Evolutionary conservation across 2,113 vertebrate genomes (phyloP).

Genomic region (Cathartes aura): DNA sequence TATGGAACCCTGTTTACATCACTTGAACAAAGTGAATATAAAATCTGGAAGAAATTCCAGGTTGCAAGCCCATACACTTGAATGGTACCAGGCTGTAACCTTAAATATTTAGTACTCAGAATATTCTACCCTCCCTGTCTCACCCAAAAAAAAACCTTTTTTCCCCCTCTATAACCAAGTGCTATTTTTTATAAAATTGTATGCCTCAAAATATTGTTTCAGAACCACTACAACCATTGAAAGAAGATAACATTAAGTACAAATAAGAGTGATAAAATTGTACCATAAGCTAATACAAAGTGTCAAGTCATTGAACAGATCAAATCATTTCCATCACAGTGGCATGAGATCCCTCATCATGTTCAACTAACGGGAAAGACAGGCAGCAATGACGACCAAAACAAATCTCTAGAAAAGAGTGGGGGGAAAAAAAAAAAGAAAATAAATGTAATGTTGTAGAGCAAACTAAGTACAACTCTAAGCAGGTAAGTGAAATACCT

Average conservation of each 20-base stretch:
- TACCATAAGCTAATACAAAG: background rate
- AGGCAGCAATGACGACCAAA: background rate
- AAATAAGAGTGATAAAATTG: background rate
- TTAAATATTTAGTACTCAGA: background rate
- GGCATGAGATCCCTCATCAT: background rate
- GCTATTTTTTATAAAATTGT: background rate
- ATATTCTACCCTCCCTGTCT: background rate
- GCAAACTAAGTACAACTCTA: background rate
- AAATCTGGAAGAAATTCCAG: background rate
- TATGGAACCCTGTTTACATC: background rate
- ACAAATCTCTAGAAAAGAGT: background rate
- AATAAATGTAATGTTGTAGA: background rate
- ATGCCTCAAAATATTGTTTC: background rate
- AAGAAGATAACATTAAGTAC: background rate
- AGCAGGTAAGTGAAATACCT: background rate
- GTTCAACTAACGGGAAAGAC: background rate
- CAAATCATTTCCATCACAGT: background rate
- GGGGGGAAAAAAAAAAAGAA: too few relatives aligned
- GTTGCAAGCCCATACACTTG: background rate
- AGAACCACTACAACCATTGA: background rate
- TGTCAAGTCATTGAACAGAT: background rate
- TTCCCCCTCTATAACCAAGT: background rate
- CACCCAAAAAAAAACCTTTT: fast-evolving
- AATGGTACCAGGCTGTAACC: background rate
- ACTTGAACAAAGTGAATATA: background rate